Base-by-base conservation (phyloP, 2,888 invertebrate genomes). In the Agrotis ipsilon region DNA sequence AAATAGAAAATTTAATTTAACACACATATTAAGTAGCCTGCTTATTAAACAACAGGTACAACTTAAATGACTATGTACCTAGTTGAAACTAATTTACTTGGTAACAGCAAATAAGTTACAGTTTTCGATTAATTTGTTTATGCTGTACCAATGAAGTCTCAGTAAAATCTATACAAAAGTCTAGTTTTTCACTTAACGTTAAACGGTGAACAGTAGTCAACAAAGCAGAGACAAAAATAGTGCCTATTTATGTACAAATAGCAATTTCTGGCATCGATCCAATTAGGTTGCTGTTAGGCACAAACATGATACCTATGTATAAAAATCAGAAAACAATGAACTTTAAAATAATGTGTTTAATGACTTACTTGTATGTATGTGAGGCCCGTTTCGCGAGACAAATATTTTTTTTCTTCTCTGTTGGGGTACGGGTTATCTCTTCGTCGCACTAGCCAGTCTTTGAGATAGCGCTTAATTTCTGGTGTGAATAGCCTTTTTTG, bases 351-450 rank as follows among this genome's bases (percentile, higher is more conserved):
- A 67, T 57, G 27, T 67, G 64, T 43, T 70, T 69, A 72, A 74
- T 61, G 63, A 76, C 92, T 96, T 92, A 98, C 98, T 96, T 98
- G 98, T 85, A 98, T 97, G 86, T 98, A 98, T 24, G 98, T 98
- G 32, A 98, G 96, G 57, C 98, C 98, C 19, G 98, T 98, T 92
- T 98, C 97, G 27, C 97, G 93, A 2, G 98, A 97, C 71, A 98
- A 92, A 63, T 96, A 96, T 92, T 98, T 98, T 89, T 98, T 98
- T 91, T 98, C 98, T 83, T 98, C 98, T 74, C 98, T 94, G 88
- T 97, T 98, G 1, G 98, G 98, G 91, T 98, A 98, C 0, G 98
- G 98, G 91, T 98, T 98, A 80, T 98, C 98, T 89, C 98, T 96
- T 83, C 98, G 96, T 55, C 98, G 95, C 19, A 98, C 97, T 18